Evolutionary conservation across 2,797 vertebrate species (phyloP).

Genomic region (Gymnoscopelus microlampas): DNA sequence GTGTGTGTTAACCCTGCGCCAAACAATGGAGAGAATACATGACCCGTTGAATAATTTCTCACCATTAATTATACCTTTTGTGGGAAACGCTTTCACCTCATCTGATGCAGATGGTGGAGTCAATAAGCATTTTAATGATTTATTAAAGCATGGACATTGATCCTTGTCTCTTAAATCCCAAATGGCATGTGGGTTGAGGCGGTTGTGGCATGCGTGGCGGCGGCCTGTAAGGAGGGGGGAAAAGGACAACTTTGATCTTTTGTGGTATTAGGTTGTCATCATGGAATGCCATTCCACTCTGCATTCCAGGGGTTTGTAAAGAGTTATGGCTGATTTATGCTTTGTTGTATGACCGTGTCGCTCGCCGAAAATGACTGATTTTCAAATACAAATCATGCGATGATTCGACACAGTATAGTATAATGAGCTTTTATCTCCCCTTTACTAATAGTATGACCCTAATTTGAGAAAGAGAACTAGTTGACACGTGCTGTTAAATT

Average conservation of each 20-base stretch:
- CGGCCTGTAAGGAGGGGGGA: slow-evolving; percentile 19
- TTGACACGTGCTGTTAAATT: neutral
- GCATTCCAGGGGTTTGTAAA: slow-evolving; percentile 28
- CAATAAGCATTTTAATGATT: neutral
- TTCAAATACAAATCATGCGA: too few relatives aligned
- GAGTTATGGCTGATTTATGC: slow-evolving; percentile 17
- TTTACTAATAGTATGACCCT: neutral
- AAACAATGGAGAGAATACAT: slow-evolving; percentile 41
- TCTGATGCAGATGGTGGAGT: neutral
- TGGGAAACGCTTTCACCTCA: neutral
- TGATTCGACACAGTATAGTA: too few relatives aligned
- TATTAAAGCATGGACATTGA: neutral
- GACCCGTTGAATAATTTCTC: slow-evolving; percentile 44
- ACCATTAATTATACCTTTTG: neutral
- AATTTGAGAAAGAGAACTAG: neutral
- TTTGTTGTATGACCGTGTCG: too few relatives aligned
- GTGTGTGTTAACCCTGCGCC: slow-evolving; percentile 14
- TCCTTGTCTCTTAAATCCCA: slow-evolving; percentile 3
- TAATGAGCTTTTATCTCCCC: neutral
- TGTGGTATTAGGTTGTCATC: slow-evolving; percentile 13
- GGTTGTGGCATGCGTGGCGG: neutral
- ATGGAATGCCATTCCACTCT: slow-evolving; percentile 19
- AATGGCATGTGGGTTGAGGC: slow-evolving; percentile 14
- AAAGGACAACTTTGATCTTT: slow-evolving; percentile 24
- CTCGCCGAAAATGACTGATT: too few relatives aligned